Evolutionary conservation across 2,888 invertebrate species (phyloP).

Genomic region (Hyalella azteca): DNA sequence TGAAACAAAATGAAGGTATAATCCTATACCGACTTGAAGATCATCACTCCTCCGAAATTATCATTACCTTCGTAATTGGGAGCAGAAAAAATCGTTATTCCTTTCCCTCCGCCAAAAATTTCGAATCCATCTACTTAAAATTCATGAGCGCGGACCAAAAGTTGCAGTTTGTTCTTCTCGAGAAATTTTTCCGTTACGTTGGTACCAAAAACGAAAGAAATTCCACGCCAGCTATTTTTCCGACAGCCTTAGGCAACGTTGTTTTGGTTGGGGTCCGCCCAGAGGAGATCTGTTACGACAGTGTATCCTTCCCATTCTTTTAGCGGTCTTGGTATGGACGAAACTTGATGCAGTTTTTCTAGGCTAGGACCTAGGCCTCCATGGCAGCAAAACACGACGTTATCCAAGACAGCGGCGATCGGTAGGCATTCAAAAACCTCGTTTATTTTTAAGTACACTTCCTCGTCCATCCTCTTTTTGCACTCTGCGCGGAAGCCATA

Average conservation of each 20-base stretch:
- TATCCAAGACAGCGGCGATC: conserved; percentile 39
- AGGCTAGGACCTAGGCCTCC: conserved; percentile 38
- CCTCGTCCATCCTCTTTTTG: conserved; percentile 27
- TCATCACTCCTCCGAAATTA: conserved; percentile 35
- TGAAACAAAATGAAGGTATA: conserved; percentile 37
- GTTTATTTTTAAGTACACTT: conserved; percentile 20
- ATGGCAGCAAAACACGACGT: conserved; percentile 39
- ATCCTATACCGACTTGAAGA: not conserved
- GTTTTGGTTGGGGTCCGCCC: conserved; percentile 36
- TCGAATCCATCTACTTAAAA: conserved; percentile 15
- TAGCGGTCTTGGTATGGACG: conserved; percentile 11
- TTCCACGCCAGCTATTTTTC: not conserved
- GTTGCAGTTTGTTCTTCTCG: not conserved
- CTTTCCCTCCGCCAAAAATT: not conserved
- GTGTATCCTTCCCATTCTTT: not conserved
- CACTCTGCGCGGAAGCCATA: conserved; percentile 37
- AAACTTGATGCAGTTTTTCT: not conserved
- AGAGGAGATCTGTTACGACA: conserved; percentile 27
- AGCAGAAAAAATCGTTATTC: conserved; percentile 36
- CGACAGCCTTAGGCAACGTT: not conserved
- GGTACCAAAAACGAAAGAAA: conserved; percentile 26
- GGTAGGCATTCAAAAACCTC: conserved; percentile 35
- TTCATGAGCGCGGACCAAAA: conserved; percentile 37
- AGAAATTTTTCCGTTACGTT: conserved; percentile 28
- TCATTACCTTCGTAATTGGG: conserved; percentile 23